These are phyloP conservation scores for Cyprinus carpio DNA, from an alignment of 2,113 vertebrate species.

Conservation along the genomic window DNA sequence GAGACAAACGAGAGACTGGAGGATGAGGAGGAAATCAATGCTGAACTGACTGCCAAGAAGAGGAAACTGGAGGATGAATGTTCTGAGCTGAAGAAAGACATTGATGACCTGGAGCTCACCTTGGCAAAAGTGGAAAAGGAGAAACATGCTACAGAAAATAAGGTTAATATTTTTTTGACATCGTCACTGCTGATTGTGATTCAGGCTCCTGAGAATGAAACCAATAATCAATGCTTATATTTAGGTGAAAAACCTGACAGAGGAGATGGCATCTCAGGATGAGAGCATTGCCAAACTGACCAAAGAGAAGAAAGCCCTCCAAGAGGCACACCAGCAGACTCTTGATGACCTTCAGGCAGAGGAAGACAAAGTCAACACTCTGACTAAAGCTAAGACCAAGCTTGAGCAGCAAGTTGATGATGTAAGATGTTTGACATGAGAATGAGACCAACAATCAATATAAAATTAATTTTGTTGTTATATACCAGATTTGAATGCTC, in stretches of 20 bases:
- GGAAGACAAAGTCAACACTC: constrained; percentile 76
- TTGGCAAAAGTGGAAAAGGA: constrained; percentile 45
- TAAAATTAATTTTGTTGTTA: neutral
- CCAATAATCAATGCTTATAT: neutral
- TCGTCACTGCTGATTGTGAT: too few relatives aligned
- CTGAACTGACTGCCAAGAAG: constrained; percentile 52
- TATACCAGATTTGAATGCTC: too few relatives aligned
- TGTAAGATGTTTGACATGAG: constrained; percentile 25
- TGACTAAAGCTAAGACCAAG: constrained; percentile 69
- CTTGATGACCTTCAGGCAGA: constrained; percentile 74
- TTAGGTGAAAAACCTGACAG: constrained; percentile 58
- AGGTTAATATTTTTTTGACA: constrained; percentile 55
- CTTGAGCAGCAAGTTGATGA: constrained; percentile 58
- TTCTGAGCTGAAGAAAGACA: constrained; percentile 65
- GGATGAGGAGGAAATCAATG: too few relatives aligned
- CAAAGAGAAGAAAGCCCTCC: constrained; percentile 61
- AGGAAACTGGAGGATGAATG: constrained; percentile 18
- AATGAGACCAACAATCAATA: neutral
- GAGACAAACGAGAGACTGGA: too few relatives aligned
- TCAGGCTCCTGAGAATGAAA: too few relatives aligned
- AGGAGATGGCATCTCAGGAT: constrained; percentile 60
- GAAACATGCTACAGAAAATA: constrained; percentile 52
- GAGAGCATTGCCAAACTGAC: constrained; percentile 56
- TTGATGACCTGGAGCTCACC: constrained; percentile 53
- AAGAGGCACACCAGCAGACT: constrained; percentile 61